Evolutionary conservation across 2,113 vertebrate genomes (phyloP).

Genomic region (Neopipo cinnamomea): DNA sequence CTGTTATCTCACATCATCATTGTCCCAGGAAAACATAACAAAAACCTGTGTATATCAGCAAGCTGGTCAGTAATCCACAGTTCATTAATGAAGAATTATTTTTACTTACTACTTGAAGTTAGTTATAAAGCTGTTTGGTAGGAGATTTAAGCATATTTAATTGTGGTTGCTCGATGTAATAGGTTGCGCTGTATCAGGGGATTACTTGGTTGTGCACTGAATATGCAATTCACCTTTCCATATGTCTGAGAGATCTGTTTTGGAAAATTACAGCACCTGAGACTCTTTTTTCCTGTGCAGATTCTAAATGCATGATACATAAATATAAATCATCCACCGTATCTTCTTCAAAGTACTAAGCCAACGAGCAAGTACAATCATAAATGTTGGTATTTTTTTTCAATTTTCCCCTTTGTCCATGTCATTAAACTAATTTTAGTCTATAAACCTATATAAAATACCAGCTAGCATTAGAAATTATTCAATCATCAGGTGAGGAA

Average conservation of each 20-base stretch:
- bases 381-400: not conserved
- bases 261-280: not conserved
- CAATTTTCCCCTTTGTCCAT: not conserved
- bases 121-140: not conserved
- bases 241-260: not conserved
- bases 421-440: not conserved
- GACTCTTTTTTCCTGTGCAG: not conserved
- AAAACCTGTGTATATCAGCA: not conserved
- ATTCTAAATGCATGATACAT: not conserved
- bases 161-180: not conserved
- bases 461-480: not conserved
- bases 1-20: not conserved
- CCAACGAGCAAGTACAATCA: not conserved
- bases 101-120: not conserved
- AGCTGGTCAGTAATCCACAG: not conserved
- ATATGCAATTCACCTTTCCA: slow-evolving; percentile 12
- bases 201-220: not conserved
- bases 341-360: not conserved
- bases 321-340: not conserved
- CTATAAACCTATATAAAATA: not conserved
- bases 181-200: not conserved
- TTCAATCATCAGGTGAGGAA: not conserved
- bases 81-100: not conserved
- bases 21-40: not conserved
- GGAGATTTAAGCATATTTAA: not conserved